Evolutionary conservation across 2,797 vertebrate genomes (phyloP).

Genomic region (Sarcoramphus papa): DNA sequence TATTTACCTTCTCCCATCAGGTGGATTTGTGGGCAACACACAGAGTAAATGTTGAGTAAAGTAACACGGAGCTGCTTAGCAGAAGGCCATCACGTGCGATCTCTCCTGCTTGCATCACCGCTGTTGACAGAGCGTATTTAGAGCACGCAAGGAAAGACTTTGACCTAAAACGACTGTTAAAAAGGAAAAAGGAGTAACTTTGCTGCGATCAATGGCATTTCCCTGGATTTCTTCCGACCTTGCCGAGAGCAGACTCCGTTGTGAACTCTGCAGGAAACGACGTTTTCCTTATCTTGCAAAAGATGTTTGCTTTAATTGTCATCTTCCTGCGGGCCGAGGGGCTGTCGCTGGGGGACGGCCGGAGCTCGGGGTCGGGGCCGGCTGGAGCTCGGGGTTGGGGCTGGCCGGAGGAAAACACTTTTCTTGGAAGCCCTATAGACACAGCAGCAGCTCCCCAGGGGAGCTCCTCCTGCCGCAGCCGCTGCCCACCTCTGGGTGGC

Average conservation of each 20-base stretch:
- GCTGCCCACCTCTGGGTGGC: not conserved
- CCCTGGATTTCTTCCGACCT: not conserved
- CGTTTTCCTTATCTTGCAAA: not conserved
- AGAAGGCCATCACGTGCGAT: not conserved
- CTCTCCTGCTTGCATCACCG: not conserved
- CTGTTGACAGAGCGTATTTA: not conserved
- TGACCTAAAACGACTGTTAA: not conserved
- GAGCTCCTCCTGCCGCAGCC: not conserved
- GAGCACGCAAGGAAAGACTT: not conserved
- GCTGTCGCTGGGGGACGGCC: rapidly evolving
- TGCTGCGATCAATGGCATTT: rapidly evolving
- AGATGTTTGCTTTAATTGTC: constrained; percentile 22
- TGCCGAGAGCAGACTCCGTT: not conserved
- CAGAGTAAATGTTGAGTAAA: constrained; percentile 38
- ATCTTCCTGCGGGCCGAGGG: not conserved
- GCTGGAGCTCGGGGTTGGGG: not conserved
- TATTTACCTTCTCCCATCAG: constrained; percentile 13
- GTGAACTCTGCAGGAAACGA: not conserved
- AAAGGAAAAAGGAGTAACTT: not conserved
- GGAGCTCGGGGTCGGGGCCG: not conserved
- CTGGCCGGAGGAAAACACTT: not conserved
- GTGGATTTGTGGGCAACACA: constrained; percentile 28
- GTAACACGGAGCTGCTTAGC: not conserved
- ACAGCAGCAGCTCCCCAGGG: not conserved
- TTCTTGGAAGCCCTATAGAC: not conserved